Percentiles rank a stretch among this genome's conserved stretches.
These are phyloP conservation scores for Ceratosolen solmsi DNA, from an alignment of 1,140 invertebrate genomes.

Conservation along the genomic window DNA sequence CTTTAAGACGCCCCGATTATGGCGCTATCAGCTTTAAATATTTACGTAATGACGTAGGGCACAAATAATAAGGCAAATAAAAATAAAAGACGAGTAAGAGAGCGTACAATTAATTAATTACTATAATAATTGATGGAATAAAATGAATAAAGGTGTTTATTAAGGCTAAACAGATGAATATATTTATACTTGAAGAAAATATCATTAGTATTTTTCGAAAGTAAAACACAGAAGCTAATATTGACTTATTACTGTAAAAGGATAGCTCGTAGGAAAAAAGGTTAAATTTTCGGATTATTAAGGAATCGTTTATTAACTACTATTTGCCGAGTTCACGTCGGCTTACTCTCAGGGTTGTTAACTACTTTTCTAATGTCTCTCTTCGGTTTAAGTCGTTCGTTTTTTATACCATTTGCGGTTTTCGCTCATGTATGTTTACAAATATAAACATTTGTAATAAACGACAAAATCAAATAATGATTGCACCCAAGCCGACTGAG, in stretches of 20 bases:
- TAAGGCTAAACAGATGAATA: slow-evolving; percentile 52
- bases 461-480: slow-evolving; percentile 42
- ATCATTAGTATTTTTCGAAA: slow-evolving; percentile 71
- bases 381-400: slow-evolving; percentile 52
- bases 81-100: slow-evolving; percentile 46
- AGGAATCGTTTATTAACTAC: slow-evolving; percentile 54
- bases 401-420: slow-evolving; percentile 36
- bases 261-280: slow-evolving; percentile 64
- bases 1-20: neutral
- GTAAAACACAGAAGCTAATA: slow-evolving; percentile 58
- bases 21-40: slow-evolving; percentile 26
- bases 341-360: slow-evolving; percentile 70
- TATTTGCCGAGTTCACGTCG: slow-evolving; percentile 58
- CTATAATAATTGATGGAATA: slow-evolving; percentile 47
- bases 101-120: slow-evolving; percentile 49
- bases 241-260: slow-evolving; percentile 66
- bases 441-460: slow-evolving; percentile 21
- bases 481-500: slow-evolving; percentile 37
- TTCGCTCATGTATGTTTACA: slow-evolving; percentile 25
- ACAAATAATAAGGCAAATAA: slow-evolving; percentile 49
- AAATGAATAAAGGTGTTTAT: slow-evolving; percentile 47
- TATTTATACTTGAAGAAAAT: slow-evolving; percentile 62
- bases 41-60: slow-evolving; percentile 29
- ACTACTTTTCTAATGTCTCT: slow-evolving; percentile 58
- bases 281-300: slow-evolving; percentile 49